These are phyloP conservation scores for Drosophila formosana DNA, from an alignment of 2,888 invertebrate genomes.

Conservation along the genomic window DNA sequence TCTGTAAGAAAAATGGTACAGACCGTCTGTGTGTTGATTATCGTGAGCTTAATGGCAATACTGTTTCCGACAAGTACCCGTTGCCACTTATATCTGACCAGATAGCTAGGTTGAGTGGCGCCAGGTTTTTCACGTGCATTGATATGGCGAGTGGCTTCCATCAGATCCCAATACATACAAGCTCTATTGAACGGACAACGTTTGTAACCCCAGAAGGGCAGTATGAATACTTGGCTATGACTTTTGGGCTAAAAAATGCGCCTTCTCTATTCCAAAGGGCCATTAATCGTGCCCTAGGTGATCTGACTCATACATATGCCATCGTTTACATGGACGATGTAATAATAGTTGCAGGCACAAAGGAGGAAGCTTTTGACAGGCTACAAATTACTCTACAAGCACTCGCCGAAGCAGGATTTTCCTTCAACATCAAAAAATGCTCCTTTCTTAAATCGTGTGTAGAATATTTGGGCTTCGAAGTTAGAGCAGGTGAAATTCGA, in stretches of 20 bases:
- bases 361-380: background rate
- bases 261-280: background rate
- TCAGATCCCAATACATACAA: too few species aligned
- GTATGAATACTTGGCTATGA: background rate
- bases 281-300: background rate
- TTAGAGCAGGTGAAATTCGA: background rate
- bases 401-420: conserved; percentile 1
- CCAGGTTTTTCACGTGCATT: conserved; percentile 7
- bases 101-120: conserved; percentile 1
- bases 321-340: conserved; percentile 12
- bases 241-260: conserved; percentile 8
- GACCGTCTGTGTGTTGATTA: conserved; percentile 6
- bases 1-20: conserved; percentile 1
- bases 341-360: background rate
- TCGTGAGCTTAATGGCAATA: conserved; percentile 5
- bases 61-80: conserved; percentile 11
- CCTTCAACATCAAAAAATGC: background rate
- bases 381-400: background rate
- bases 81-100: conserved; percentile 5
- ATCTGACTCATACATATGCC: conserved; percentile 4
- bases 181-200: too few species aligned
- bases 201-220: background rate
- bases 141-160: background rate
- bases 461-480: background rate
- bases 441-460: background rate